Conservation (phyloP, 2,888 invertebrate species). For the Deilephila elpenor region DNA sequence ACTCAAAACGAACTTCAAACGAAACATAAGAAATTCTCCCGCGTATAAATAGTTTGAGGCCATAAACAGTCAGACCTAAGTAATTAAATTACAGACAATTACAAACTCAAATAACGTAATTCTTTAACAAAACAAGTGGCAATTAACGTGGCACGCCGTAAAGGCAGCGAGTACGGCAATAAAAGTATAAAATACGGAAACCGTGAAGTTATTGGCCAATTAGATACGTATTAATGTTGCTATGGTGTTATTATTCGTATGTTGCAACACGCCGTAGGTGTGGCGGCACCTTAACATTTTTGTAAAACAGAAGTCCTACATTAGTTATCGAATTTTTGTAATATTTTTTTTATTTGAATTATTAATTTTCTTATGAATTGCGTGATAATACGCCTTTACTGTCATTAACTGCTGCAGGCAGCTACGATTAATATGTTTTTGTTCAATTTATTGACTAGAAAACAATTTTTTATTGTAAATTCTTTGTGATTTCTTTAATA, state of each 20-base stretch:
- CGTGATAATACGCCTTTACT: too few species aligned
- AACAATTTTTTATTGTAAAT: too few species aligned
- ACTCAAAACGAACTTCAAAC: background rate
- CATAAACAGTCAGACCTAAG: conserved; percentile 2
- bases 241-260: conserved; percentile 6
- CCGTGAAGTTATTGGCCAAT: conserved; percentile 47
- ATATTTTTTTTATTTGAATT: too few species aligned
- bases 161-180: conserved; percentile 30
- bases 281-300: background rate
- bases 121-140: conserved; percentile 1
- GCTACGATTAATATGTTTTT: too few species aligned
- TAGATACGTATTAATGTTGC: conserved; percentile 37
- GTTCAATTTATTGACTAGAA: too few species aligned
- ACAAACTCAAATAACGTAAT: conserved; percentile 20
- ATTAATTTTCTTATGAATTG: too few species aligned
- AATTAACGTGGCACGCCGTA: background rate
- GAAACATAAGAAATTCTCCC: background rate
- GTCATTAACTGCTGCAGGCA: too few species aligned
- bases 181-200: conserved; percentile 37
- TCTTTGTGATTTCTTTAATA: too few species aligned
- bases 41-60: background rate
- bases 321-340: background rate
- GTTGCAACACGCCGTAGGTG: background rate
- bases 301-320: background rate
- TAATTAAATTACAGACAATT: conserved; percentile 13